These are phyloP conservation scores for Galeopterus variegatus DNA, from an alignment of 2,113 vertebrate genomes.

Conservation along the genomic window DNA sequence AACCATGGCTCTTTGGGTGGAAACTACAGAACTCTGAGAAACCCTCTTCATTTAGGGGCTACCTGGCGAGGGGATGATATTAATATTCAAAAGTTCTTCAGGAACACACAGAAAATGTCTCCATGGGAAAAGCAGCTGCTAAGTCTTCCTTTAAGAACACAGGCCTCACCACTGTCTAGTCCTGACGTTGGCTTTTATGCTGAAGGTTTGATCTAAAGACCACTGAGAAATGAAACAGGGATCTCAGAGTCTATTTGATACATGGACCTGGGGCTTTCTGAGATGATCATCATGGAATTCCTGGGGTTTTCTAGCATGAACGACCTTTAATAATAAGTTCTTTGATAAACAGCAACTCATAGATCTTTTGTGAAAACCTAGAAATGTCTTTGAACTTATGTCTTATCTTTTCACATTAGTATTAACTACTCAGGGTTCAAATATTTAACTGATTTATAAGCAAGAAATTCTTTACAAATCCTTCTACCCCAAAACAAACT, in stretches of 20 bases:
- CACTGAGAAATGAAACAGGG: neutral
- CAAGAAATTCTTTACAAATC: constrained; percentile 80
- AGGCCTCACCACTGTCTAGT: neutral
- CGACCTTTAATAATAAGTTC: constrained; percentile 9
- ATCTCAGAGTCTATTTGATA: neutral
- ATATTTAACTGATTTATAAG: constrained; percentile 78
- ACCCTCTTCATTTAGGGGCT: neutral
- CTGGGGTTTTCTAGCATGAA: constrained; percentile 38
- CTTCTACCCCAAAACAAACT: constrained; percentile 74
- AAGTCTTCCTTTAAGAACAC: neutral
- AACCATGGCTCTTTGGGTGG: neutral
- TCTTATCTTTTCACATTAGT: constrained; percentile 78
- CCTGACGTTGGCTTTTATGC: neutral
- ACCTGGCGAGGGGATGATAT: neutral
- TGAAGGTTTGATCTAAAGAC: constrained; percentile 10
- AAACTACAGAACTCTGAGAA: constrained; percentile 63
- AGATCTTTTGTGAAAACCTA: neutral
- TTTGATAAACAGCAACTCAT: constrained; percentile 17
- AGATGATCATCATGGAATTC: constrained; percentile 6
- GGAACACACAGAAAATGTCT: neutral
- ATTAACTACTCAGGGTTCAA: constrained; percentile 82
- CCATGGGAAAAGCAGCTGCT: neutral
- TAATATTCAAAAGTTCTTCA: constrained; percentile 6
- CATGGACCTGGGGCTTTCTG: neutral
- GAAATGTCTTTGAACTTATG: constrained; percentile 80